Evolutionary conservation across 1,140 invertebrate species (phyloP).

Genomic region (Drosophila guanche): DNA sequence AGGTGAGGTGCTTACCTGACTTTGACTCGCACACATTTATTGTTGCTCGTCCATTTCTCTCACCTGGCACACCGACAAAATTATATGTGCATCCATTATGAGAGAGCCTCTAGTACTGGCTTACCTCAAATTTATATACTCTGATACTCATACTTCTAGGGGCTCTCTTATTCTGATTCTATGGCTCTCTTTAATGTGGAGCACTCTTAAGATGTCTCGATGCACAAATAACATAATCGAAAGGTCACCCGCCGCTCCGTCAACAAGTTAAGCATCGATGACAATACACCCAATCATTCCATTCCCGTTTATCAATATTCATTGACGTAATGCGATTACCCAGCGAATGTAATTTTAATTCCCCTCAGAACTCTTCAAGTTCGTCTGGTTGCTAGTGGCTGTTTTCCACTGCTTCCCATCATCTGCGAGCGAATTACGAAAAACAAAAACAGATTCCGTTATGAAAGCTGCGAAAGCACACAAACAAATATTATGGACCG

Average conservation of each 20-base stretch:
- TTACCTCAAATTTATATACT: too few relatives aligned
- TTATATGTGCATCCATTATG: too few relatives aligned
- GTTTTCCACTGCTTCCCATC: constrained; percentile 3
- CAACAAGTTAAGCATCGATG: constrained; percentile 54
- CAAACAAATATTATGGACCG: constrained; percentile 19
- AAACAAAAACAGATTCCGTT: constrained; percentile 50
- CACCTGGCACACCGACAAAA: too few relatives aligned
- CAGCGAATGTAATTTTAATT: constrained; percentile 52
- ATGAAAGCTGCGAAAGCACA: constrained; percentile 37
- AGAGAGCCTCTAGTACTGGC: too few relatives aligned
- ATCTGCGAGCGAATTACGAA: constrained; percentile 32
- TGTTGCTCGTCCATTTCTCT: too few relatives aligned
- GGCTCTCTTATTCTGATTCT: too few relatives aligned
- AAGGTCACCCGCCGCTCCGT: constrained; percentile 38
- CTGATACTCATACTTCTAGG: too few relatives aligned
- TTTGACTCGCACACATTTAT: too few relatives aligned
- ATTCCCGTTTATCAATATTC: constrained; percentile 56
- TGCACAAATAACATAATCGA: constrained; percentile 31
- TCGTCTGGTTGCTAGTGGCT: constrained; percentile 22
- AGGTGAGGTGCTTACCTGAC: too few relatives aligned
- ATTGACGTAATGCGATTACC: constrained; percentile 73
- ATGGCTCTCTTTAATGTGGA: constrained; percentile 13
- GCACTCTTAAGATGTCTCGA: constrained; percentile 4
- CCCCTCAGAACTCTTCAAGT: constrained; percentile 2
- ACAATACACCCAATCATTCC: constrained; percentile 11